A percentile compares a stretch with the other conserved stretches of the same genome.
These are phyloP conservation scores for Numenius phaeopus DNA, from an alignment of 2,797 vertebrate genomes.

Conservation along the genomic window DNA sequence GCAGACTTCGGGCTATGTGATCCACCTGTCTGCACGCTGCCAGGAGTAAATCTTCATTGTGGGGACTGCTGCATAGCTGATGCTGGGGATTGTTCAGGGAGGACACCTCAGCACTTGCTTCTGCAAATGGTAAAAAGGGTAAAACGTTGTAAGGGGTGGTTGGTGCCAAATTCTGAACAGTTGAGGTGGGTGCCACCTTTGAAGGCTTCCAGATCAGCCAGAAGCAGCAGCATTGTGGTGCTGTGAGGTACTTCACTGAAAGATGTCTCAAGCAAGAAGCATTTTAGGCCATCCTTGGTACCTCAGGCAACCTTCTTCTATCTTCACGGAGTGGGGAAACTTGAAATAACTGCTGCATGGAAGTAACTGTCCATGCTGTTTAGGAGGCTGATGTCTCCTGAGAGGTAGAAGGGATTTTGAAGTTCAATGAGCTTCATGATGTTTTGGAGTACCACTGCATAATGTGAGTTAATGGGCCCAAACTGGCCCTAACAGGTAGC, in stretches of 20 bases:
- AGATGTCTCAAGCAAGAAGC: neutral
- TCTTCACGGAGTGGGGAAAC: neutral
- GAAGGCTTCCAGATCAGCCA: neutral
- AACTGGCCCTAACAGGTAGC: neutral
- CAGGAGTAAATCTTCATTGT: neutral
- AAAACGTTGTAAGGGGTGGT: neutral
- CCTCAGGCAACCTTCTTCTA: neutral
- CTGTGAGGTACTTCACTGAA: neutral
- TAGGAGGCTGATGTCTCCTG: neutral
- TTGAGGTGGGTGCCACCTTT: accelerated
- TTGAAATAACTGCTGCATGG: neutral
- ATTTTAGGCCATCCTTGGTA: neutral
- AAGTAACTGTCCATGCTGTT: neutral
- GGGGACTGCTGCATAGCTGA: neutral
- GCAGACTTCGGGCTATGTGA: neutral
- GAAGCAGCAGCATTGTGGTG: neutral
- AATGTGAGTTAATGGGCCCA: neutral
- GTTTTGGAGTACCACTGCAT: neutral
- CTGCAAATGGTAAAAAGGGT: neutral
- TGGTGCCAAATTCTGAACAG: neutral
- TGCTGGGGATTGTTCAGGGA: neutral
- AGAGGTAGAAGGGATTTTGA: neutral
- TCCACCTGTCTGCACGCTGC: neutral
- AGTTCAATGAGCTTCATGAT: neutral
- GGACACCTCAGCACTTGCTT: neutral